Base-by-base conservation (phyloP, 2,797 vertebrate species). In the Sebastes itinus region DNA sequence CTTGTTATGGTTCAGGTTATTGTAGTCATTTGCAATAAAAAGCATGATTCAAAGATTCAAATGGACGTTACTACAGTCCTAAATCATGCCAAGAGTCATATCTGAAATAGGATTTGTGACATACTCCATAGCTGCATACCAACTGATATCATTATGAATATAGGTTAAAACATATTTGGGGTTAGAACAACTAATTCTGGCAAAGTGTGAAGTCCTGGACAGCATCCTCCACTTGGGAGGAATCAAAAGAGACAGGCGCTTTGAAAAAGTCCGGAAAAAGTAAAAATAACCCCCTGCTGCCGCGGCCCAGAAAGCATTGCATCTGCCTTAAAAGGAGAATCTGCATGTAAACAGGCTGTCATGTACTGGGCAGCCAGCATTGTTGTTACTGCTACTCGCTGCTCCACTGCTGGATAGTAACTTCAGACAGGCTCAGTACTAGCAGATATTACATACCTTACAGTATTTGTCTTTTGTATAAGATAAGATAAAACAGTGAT, bases 281-380 rank as follows among this genome's bases (percentile, higher is more conserved):
- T 90, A 84, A 82, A 87, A 90, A 89, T 82, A 83, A 78, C 71
- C 74, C 27, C 28, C 18, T 2, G 13, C 72, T 2, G 25, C 38
- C 1, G 38, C 68, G 78, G 56, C 83, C 83, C 82, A 88, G 76
- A 85, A 83, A 79, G 72, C 63, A 12, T 60, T 54, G 54, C 86
- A 81, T 83, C 70, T 64, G 72, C 87, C 90, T 91, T 89, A 88
- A 85, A 88, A 72, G 85, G 88, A 81, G 70, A 82, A 49, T 63
- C 6, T 61, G 82, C 65, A 2, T 75, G 83, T 92, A 85, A 88
- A 92, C 79, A 90, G 60, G 60, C 82, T 69, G 65, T 88, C 89
- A 80, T 30, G 1, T 30, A 25, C 60, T 4, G 33, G 16, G 59
- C 66, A 66, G 55, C 38, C 54, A 1, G 72, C 64, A 73, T 66